Conservation (phyloP, 1,140 invertebrate species). For the Cryptotermes secundus region DNA sequence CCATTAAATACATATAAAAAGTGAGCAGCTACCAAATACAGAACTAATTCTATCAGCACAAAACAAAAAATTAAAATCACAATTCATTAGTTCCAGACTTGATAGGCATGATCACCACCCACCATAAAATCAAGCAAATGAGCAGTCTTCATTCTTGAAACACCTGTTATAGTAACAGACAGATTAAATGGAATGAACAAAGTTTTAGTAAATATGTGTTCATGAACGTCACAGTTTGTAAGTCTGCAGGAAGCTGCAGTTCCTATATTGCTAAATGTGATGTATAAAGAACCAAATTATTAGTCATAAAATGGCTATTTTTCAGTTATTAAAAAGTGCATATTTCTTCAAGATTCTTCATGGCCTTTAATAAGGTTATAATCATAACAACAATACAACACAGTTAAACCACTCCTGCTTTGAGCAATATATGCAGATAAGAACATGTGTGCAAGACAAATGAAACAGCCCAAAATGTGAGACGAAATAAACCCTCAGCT, state of each 20-base stretch:
- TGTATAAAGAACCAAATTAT: neutral
- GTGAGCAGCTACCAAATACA: neutral
- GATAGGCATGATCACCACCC: neutral
- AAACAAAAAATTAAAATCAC: neutral
- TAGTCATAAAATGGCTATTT: neutral
- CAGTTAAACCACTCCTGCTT: too few relatives aligned
- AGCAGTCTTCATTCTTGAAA: neutral
- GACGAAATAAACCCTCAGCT: neutral
- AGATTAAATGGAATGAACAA: neutral
- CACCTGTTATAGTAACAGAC: neutral
- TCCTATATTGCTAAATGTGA: neutral
- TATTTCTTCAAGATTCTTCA: neutral
- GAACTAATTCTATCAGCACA: neutral
- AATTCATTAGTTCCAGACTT: neutral
- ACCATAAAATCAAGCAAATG: neutral
- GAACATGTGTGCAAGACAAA: neutral
- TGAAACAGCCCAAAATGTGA: neutral
- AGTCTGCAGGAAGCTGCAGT: neutral
- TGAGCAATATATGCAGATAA: neutral
- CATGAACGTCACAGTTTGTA: neutral
- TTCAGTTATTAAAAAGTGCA: neutral
- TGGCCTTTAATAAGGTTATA: neutral
- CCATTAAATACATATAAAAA: conserved; percentile 6
- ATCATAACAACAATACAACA: too few relatives aligned
- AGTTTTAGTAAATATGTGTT: neutral